Evolutionary conservation across 2,113 vertebrate species (phyloP), one percentile per base, ranked within the genome.

Genomic region (Spea bombifrons): DNA sequence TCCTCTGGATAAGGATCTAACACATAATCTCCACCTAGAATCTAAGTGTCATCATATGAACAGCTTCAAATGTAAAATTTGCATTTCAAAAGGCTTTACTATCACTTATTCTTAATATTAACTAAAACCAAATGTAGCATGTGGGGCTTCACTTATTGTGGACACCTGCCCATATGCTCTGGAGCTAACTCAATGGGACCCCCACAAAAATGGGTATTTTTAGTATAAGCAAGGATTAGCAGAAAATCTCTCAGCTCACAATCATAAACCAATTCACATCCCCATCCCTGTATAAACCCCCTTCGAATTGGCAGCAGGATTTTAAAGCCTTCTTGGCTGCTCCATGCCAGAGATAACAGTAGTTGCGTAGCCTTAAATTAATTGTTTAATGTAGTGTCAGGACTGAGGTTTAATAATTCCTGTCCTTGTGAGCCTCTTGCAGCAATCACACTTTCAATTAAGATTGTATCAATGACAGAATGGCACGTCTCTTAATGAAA

Each of bases 371-470:
- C 43, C 50, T 79, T 73, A 70, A 79, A 79, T 79, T 73, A 79
- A 79, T 73, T 79, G 77, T 79, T 79, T 79, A 79, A 79, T 79
- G 70, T 73, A 79, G 78, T 80, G 71, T 73, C 71, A 80, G 73
- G 63, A 67, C 78, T 74, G 53, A 66, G 64, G 71, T 74, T 80
- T 74, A 73, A 80, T 80, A 73, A 80, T 73, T 74, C 71, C 78
- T 8, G 30, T 74, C 78, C 65, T 80, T 74, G 71, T 74, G 55
- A 74, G 78, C 71, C 78, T 74, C 68, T 80, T 80, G 45, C 78
- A 80, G 65, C 71, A 74, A 79, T 79, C 77, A 73, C 17, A 73
- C 70, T 79, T 79, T 79, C 77, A 79, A 79, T 79, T 79, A 79
- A 79, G 70, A 79, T 79, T 79, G 50, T 73, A 73, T 79, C 64